phyloP scores from a whole-genome alignment of 2,797 vertebrate species.

The Hoplostethus atlanticus region DNA sequence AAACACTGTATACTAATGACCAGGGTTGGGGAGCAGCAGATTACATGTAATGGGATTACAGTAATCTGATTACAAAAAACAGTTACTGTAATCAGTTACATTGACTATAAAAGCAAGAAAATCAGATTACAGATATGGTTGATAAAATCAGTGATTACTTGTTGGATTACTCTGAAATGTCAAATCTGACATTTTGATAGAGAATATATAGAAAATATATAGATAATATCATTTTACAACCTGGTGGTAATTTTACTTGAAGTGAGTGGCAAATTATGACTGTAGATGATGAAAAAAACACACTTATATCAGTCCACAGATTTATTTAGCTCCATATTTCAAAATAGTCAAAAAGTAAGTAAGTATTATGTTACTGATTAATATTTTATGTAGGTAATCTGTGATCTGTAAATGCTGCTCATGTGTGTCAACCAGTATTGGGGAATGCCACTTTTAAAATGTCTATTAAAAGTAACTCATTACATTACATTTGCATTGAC shows the following conservation, averaged over 20 bases:
- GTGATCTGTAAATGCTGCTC: too few relatives aligned
- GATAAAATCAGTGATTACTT: neutral
- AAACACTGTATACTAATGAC: conserved; percentile 2
- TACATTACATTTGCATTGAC: too few relatives aligned
- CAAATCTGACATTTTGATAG: too few relatives aligned
- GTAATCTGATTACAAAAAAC: neutral
- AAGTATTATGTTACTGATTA: too few relatives aligned
- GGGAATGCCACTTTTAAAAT: too few relatives aligned
- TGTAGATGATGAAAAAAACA: neutral
- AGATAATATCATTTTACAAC: too few relatives aligned
- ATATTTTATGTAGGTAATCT: too few relatives aligned
- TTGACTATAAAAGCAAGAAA: neutral
- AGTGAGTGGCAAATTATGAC: neutral
- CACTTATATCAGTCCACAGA: neutral
- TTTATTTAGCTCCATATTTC: neutral
- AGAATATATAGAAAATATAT: too few relatives aligned
- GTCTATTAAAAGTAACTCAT: too few relatives aligned
- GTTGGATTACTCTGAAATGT: too few relatives aligned
- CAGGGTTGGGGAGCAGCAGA: neutral
- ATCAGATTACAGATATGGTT: neutral
- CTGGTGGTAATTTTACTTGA: too few relatives aligned
- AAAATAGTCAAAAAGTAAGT: neutral
- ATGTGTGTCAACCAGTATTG: too few relatives aligned
- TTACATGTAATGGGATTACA: neutral
- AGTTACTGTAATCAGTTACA: neutral